phyloP scores from a whole-genome alignment of 2,888 invertebrate species.

The Oligia latruncula region DNA sequence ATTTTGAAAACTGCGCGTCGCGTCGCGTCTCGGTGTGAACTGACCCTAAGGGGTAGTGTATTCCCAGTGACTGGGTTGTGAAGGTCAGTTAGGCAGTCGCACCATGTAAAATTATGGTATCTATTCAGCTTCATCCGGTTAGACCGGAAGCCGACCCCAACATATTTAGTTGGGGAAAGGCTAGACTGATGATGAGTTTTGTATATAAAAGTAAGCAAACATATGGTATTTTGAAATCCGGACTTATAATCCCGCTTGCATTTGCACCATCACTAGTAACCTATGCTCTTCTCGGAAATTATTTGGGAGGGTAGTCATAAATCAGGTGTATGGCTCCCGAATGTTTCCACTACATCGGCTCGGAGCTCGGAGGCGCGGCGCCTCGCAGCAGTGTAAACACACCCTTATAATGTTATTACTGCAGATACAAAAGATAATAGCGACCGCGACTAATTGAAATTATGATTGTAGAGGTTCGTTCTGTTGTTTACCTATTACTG shows the following conservation, averaged over 20 bases:
- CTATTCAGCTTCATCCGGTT: no score
- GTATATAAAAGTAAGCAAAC: background rate
- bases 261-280: conserved; percentile 50
- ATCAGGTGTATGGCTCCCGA: conserved; percentile 64
- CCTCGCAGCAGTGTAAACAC: conserved; percentile 21
- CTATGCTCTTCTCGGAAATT: conserved; percentile 61
- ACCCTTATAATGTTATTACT: conserved; percentile 32
- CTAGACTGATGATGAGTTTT: background rate
- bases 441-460: conserved; percentile 42
- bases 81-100: background rate
- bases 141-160: background rate
- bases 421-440: conserved; percentile 30
- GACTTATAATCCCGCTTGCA: background rate
- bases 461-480: conserved; percentile 13
- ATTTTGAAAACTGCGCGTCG: no score
- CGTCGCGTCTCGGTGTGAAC: no score
- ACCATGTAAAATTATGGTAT: background rate
- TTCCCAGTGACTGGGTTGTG: background rate
- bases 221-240: background rate
- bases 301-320: conserved; percentile 61
- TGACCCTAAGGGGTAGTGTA: no score
- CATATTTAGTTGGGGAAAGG: background rate
- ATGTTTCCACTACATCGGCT: conserved; percentile 60
- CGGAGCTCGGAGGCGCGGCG: background rate
- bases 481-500: conserved; percentile 37